Evolutionary conservation across 2,888 invertebrate species (phyloP).

Genomic region (Pedicia rivosa): DNA sequence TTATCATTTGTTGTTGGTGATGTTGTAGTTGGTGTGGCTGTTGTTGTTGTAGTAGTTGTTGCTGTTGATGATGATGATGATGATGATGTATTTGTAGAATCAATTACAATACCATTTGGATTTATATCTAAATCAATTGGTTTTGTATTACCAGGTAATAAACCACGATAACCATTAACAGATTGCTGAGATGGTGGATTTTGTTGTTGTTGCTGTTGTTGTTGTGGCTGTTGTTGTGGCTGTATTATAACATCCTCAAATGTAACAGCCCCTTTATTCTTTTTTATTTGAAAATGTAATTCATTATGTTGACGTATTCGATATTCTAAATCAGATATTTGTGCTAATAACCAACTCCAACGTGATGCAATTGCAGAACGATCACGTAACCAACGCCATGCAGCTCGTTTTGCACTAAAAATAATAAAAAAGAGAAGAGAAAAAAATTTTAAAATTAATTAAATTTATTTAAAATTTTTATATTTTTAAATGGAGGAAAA

Average conservation of each 20-base stretch:
- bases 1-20: neutral
- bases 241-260: conserved; percentile 21
- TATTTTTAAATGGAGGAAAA: neutral
- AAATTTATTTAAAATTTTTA: neutral
- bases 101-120: conserved; percentile 4
- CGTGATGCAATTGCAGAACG: conserved; percentile 69
- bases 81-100: conserved; percentile 2
- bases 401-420: conserved; percentile 62
- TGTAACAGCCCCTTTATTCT: conserved; percentile 42
- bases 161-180: conserved; percentile 48
- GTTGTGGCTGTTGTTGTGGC: conserved; percentile 8
- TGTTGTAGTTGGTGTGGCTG: neutral
- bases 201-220: too few species aligned
- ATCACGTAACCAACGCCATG: conserved; percentile 66
- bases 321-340: conserved; percentile 82
- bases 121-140: conserved; percentile 10
- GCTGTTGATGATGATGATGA: conserved; percentile 11
- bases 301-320: conserved; percentile 79
- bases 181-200: conserved; percentile 21
- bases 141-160: conserved; percentile 38
- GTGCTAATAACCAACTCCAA: conserved; percentile 88
- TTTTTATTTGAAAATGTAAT: conserved; percentile 48
- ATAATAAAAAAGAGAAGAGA: neutral
- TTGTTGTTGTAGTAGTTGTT: neutral
- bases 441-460: neutral